Conservation (phyloP, 37 sponge, comb jelly and placozoan species). For the Cliona cf. orientalis region DNA sequence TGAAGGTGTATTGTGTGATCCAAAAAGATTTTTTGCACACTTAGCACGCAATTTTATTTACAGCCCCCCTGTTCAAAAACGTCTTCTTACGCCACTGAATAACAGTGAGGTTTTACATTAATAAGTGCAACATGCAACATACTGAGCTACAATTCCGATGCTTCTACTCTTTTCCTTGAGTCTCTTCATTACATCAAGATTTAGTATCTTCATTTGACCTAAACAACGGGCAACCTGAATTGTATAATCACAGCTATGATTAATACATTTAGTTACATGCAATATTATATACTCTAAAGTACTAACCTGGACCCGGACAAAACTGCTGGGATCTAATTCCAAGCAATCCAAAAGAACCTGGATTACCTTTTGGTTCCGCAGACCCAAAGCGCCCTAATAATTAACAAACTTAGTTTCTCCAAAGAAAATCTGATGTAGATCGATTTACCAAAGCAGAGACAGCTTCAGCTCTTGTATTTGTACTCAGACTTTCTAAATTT, state of each 20-base stretch:
- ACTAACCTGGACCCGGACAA: conserved; percentile 46
- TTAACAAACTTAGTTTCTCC: neutral
- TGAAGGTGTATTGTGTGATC: no score
- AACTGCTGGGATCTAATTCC: conserved; percentile 51
- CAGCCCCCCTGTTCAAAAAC: no score
- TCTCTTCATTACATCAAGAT: conserved; percentile 8
- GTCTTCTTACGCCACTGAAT: no score
- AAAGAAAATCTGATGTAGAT: neutral
- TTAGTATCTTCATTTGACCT: neutral
- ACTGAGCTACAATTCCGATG: conserved; percentile 36
- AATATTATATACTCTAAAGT: neutral
- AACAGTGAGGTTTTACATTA: no score
- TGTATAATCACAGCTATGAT: neutral
- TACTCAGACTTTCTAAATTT: no score
- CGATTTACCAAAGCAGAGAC: conserved; percentile 15
- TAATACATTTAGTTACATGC: neutral
- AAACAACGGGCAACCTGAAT: neutral
- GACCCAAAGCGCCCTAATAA: conserved; percentile 36
- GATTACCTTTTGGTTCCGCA: neutral
- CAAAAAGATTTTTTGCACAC: no score
- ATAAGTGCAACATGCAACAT: neutral
- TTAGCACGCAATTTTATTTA: no score
- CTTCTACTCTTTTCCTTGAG: conserved; percentile 48
- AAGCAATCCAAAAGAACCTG: conserved; percentile 35
- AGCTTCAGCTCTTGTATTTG: conserved; percentile 32